phyloP scores from a whole-genome alignment of 2,888 invertebrate species.

The Aleiodes testaceus region DNA sequence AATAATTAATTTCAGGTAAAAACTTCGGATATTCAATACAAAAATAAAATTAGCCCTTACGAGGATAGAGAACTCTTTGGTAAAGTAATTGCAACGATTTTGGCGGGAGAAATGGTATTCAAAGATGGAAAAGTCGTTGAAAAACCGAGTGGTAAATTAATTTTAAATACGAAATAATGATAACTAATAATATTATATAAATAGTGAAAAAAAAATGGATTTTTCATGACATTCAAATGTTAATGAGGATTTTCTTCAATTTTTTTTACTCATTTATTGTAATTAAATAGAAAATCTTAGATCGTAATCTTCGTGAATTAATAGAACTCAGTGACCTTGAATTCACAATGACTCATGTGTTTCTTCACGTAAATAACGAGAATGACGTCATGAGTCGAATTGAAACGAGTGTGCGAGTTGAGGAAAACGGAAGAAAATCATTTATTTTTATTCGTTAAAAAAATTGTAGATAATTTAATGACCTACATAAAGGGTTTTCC shows the following conservation, averaged over 20 bases:
- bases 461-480: not conserved
- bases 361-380: not conserved
- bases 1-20: conserved; percentile 58
- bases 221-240: too few relatives aligned
- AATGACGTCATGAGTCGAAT: conserved; percentile 11
- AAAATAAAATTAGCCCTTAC: conserved; percentile 83
- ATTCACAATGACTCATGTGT: conserved; percentile 2
- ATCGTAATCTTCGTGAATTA: not conserved
- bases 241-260: not conserved
- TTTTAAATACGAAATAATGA: conserved; percentile 64
- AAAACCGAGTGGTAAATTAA: conserved; percentile 73
- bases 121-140: conserved; percentile 71
- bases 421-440: not conserved
- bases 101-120: conserved; percentile 79
- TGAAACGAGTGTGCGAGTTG: not conserved
- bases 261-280: not conserved
- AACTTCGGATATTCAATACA: conserved; percentile 78
- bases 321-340: conserved; percentile 17
- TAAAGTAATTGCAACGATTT: conserved; percentile 78
- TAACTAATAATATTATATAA: not conserved
- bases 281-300: not conserved
- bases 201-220: not conserved
- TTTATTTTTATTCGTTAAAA: conserved; percentile 12
- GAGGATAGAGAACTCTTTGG: conserved; percentile 77
- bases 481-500: too few relatives aligned